Percentiles rank a stretch among this genome's conserved stretches.
Evolutionary conservation across 2,888 invertebrate species (phyloP).

Genomic region (Drosophila prostipennis): DNA sequence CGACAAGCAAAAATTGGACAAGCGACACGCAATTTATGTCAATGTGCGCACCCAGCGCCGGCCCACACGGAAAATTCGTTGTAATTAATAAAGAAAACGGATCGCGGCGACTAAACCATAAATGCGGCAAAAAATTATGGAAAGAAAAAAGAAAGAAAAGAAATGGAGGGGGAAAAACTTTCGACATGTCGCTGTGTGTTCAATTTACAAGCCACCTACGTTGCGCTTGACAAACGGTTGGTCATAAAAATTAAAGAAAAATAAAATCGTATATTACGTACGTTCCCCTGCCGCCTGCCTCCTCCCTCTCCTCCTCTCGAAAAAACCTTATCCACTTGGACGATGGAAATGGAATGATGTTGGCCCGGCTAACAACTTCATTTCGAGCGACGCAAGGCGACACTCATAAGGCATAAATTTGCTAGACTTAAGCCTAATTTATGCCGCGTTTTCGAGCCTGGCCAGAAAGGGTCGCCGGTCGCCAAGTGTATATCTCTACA

Average conservation of each 20-base stretch:
- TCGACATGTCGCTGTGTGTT: conserved; percentile 56
- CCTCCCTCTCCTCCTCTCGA: background rate
- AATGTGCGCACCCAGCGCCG: conserved; percentile 71
- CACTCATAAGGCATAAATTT: conserved; percentile 82
- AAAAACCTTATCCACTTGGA: background rate
- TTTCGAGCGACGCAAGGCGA: conserved; percentile 70
- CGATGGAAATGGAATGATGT: conserved; percentile 73
- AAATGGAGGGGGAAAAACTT: conserved; percentile 47
- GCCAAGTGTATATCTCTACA: conserved; percentile 31
- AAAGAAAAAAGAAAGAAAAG: background rate
- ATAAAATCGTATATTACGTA: conserved; percentile 77
- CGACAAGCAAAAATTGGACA: conserved; percentile 81
- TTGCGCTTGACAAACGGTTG: conserved; percentile 68
- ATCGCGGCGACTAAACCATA: conserved; percentile 36
- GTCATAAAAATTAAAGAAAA: conserved; percentile 78
- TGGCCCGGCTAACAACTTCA: conserved; percentile 84
- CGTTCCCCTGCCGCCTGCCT: conserved; percentile 1
- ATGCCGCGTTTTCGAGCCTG: conserved; percentile 71
- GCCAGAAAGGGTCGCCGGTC: conserved; percentile 71
- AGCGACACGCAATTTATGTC: conserved; percentile 81
- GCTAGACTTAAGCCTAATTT: conserved; percentile 83
- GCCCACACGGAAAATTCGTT: conserved; percentile 77
- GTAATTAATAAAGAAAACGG: conserved; percentile 72
- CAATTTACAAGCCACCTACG: conserved; percentile 77
- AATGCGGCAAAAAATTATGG: conserved; percentile 22